Evolutionary conservation across 2,113 vertebrate genomes (phyloP), one percentile per base, ranked within the genome.

Genomic region (Channa argus): DNA sequence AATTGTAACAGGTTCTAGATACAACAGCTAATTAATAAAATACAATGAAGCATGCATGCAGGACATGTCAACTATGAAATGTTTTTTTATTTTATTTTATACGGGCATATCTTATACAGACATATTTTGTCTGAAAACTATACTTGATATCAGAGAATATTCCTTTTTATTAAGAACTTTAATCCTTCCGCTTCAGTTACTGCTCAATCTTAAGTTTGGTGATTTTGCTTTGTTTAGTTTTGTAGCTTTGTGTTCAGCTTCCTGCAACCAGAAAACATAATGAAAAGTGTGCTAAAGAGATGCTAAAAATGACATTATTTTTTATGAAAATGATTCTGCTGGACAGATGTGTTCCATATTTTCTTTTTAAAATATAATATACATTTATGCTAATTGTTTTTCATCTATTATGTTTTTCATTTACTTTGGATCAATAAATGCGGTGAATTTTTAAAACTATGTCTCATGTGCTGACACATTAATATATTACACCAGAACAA

Each of bases 251-350:
- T 87, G 55, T 78, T 84, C 37, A 56, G 59, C 47, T 82, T 64
- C 51, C 44, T 63, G 12, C 65, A 78, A 71, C 62, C 33, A 65
- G 41, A 73, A 63, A 63, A 63, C 11, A 53, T 33, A 36, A 46
- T 38, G 34, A 71, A 39, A 65, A 44, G 36, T 38, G 79, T 72
- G 70, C 61, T 62, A 63, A 12, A 61, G 24, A 71, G 77, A 74
- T 11, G 81, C 15, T 24, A 24, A 24, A 24, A n/a, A 69, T 73
- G 94, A 58, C 55, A 36, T 95, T 95, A 92, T 92, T 94, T 95
- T 41, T 93, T 94, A 94, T 92, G 90, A 93, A 91, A 92, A 93
- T 95, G 94, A 95, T 95, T 96, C 96, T 97, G 96, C 96, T 96
- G 96, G 96, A 94, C 96, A 90, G 97, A 96, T 92, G 92, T 94